Evolutionary conservation across 2,113 vertebrate genomes (phyloP).

Genomic region (Phyllostomus hastatus): DNA sequence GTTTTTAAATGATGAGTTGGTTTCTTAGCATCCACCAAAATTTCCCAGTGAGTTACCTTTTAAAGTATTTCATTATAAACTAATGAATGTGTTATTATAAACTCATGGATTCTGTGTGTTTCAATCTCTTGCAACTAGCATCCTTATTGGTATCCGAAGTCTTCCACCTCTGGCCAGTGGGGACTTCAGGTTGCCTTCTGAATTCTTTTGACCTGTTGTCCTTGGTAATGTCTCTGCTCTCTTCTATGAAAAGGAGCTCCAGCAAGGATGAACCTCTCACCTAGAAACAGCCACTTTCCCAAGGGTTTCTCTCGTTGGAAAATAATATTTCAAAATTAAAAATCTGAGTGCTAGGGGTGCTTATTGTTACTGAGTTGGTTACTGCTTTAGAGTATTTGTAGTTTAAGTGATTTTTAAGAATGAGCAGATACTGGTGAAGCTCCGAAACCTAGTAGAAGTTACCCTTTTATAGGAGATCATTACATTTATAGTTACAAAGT

Average conservation of each 20-base stretch:
- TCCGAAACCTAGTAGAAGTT: neutral
- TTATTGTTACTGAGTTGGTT: neutral
- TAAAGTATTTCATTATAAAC: neutral
- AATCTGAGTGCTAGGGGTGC: neutral
- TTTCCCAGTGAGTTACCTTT: neutral
- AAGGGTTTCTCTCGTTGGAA: neutral
- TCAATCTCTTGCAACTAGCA: neutral
- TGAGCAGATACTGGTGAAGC: neutral
- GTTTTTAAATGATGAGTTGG: neutral
- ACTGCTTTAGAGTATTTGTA: neutral
- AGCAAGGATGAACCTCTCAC: neutral
- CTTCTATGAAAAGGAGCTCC: neutral
- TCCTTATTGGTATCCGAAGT: neutral
- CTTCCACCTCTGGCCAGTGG: neutral
- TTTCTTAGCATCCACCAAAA: neutral
- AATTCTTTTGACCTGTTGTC: neutral
- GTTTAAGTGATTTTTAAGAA: neutral
- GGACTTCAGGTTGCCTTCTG: neutral
- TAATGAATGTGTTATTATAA: neutral
- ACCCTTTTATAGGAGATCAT: neutral
- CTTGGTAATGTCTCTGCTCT: neutral
- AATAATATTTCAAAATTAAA: neutral
- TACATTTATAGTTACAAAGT: neutral
- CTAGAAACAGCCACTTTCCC: neutral
- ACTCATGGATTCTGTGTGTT: neutral